Evolutionary conservation across 2,888 invertebrate species (phyloP), one percentile per base, ranked within the genome.

Genomic region (Xestia xanthographa): DNA sequence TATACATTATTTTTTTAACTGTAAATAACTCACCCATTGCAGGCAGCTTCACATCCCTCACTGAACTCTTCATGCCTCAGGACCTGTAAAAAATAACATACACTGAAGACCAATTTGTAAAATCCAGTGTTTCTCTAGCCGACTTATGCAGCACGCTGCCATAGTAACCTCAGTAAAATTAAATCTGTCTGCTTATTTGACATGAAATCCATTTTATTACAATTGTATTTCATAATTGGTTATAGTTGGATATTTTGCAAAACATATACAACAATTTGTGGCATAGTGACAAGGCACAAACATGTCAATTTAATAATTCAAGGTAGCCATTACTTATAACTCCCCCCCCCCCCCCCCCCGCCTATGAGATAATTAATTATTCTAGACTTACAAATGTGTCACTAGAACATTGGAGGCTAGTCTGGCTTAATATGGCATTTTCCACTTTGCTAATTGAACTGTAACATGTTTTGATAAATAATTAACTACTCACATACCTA

Each of bases 41-140:
- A 99, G 68, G 99, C 97, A 34, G 99, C 99, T 92, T 99, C 98
- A 95, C 99, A 99, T 3, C 99, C 99, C 94, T 99, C 98, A 82
- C 98, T 97, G 94, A 99, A 99, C 95, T 99, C 99, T 95, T 99
- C 99, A 96, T 99, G 99, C 77, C 99, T 97, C 79, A 99, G 95
- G 72, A 99, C 98, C 99, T 98, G 83, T 5, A 74, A 62, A 63
- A 41, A 41, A 41, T 9, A 11, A 72, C 0, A 60, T 9, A 34
- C 69, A 50, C 12, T 38, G 4, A 17, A 43, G 22, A 56, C n/a
- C 0, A 1, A 26, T 38, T 38, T 1, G 6, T 73, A n/a, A 53
- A 26, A n/a, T 22, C 5, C 38, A 72, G 20, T n/a, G 1, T 43
- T 34, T n/a, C 0, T n/a, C n/a, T n/a, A n/a, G n/a, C n/a, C n/a